Evolutionary conservation across 2,113 vertebrate species (phyloP).

Genomic region (Microcebus lehilahytsara): DNA sequence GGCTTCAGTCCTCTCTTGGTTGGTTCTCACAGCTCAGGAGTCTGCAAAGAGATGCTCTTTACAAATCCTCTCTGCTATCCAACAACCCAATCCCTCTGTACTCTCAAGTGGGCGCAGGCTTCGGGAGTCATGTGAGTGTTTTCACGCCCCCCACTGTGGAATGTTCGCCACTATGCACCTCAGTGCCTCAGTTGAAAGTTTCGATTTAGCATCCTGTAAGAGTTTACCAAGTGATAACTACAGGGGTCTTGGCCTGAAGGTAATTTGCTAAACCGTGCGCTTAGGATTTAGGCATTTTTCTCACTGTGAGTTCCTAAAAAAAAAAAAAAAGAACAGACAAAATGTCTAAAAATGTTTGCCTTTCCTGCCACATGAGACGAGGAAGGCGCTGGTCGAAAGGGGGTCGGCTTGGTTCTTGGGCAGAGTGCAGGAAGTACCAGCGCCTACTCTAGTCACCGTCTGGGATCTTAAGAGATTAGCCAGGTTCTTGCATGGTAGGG

Average conservation of each 20-base stretch:
- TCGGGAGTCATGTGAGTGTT: not conserved
- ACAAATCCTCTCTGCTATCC: not conserved
- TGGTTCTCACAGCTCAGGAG: not conserved
- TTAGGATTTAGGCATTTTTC: not conserved
- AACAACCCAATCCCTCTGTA: not conserved
- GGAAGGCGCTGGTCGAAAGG: not conserved
- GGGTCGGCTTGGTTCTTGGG: not conserved
- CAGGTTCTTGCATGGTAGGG: too few species aligned
- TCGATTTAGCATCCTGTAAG: not conserved
- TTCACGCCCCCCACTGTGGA: not conserved
- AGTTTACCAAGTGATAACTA: not conserved
- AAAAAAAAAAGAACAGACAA: not conserved
- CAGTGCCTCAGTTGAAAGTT: not conserved
- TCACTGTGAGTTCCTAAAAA: not conserved
- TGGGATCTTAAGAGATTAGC: not conserved
- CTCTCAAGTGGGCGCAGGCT: not conserved
- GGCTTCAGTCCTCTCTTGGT: not conserved
- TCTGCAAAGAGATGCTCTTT: not conserved
- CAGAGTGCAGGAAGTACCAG: not conserved
- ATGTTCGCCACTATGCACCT: not conserved
- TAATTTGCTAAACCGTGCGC: not conserved
- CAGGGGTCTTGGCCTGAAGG: not conserved
- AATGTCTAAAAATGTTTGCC: not conserved
- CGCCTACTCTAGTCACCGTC: not conserved
- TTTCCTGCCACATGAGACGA: not conserved